Conservation (phyloP, 2,888 invertebrate genomes). For the Synergus japonicus region DNA sequence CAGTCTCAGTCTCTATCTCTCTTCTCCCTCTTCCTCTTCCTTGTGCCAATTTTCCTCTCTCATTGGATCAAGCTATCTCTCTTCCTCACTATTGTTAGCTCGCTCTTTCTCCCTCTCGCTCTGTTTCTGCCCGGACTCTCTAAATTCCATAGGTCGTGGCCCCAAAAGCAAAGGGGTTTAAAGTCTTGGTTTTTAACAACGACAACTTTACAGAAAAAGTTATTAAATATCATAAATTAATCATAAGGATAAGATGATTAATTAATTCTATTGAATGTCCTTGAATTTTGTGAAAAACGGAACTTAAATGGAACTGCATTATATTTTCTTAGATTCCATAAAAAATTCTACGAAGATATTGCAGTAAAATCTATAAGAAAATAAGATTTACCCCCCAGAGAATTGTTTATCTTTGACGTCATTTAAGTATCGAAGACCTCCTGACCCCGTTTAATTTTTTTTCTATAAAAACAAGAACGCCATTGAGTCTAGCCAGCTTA, state of each 20-base stretch:
- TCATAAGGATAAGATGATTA: too few species aligned
- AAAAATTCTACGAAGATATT: too few species aligned
- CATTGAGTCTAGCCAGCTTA: neutral
- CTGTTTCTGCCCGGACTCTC: slow-evolving; percentile 10
- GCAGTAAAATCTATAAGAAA: too few species aligned
- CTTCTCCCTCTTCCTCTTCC: slow-evolving; percentile 7
- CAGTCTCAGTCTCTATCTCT: slow-evolving; percentile 25
- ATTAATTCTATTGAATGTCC: too few species aligned
- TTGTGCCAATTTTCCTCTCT: neutral
- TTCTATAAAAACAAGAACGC: neutral
- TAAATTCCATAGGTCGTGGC: neutral
- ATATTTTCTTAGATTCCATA: too few species aligned
- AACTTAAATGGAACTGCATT: too few species aligned
- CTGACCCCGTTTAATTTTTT: neutral
- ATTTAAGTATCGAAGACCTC: neutral
- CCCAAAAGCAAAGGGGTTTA: too few species aligned
- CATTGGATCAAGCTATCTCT: neutral
- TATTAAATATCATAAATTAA: too few species aligned
- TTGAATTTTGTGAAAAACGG: too few species aligned
- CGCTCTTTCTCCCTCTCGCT: neutral
- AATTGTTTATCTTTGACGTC: neutral
- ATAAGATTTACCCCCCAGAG: neutral
- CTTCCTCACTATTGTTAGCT: neutral
- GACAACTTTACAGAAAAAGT: too few species aligned
- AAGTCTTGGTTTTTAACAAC: too few species aligned